Evolutionary conservation across 2,113 vertebrate species (phyloP), one percentile per base, ranked within the genome.

Genomic region (Plecturocebus donacophilus): DNA sequence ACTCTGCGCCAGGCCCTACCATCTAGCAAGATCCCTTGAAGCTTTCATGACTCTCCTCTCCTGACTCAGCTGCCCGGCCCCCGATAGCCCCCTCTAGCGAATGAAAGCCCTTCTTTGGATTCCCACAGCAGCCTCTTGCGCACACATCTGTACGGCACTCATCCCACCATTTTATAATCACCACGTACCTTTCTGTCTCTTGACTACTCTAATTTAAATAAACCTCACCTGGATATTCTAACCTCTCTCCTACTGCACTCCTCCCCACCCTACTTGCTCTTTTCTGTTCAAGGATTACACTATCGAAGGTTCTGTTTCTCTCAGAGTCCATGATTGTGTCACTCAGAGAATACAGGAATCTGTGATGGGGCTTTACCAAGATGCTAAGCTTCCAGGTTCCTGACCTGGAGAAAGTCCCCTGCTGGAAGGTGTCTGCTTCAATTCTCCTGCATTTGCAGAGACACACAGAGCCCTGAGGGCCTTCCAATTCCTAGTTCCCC

Each of bases 401-500:
- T 23, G 58, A 49, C 35, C 70, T 81, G 56, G n/a, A 86, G 93
- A 82, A 90, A 95, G 89, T 61, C 80, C 77, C 96, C 94, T 95
- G 95, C 96, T 92, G 93, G 45, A 61, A 80, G 94, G 45, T 97
- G 94, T 98, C 94, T 89, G 94, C 89, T 95, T 93, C 81, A 61
- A 90, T 98, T 97, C 97, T 97, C 87, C 96, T 66, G 16, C 71
- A 68, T 92, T 97, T 54, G 19, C 98, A 98, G 99, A 98, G 98
- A 99, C 96, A 97, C 97, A 88, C 64, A 97, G 97, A 97, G 96
- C 97, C 98, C 98, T 98, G 98, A 98, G 98, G 98, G 97, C 96
- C 98, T 98, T 98, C 98, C 97, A 96, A 87, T 94, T 98, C 96
- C 87, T 56, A 49, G 96, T 98, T 97, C 96, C 92, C 90, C 97